These are phyloP conservation scores for Rotaria socialis DNA, from an alignment of 2,888 invertebrate genomes.

Conservation along the genomic window DNA sequence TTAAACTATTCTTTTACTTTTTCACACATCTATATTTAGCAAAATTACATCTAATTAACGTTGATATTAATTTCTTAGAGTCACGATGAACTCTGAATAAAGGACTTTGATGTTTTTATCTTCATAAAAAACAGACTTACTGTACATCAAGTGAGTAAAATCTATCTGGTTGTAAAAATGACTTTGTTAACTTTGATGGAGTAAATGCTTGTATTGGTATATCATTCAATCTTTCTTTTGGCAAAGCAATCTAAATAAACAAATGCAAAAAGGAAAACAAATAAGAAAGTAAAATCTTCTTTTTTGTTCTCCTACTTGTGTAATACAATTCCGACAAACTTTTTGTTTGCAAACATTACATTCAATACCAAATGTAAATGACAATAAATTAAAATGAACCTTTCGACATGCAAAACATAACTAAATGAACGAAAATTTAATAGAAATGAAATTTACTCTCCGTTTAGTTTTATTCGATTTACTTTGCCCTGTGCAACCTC, in stretches of 20 bases:
- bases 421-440: neutral
- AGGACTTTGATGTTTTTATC: too few relatives aligned
- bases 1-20: too few relatives aligned
- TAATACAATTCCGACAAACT: neutral
- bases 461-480: neutral
- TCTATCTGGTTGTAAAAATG: neutral
- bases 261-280: neutral
- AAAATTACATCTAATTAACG: too few relatives aligned
- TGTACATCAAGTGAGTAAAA: neutral
- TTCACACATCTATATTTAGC: too few relatives aligned
- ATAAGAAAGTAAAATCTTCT: neutral
- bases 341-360: constrained; percentile 15
- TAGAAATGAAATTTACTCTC: neutral
- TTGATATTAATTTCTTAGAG: too few relatives aligned
- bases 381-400: constrained; percentile 8
- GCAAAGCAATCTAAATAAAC: neutral
- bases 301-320: neutral
- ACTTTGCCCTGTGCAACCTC: constrained; percentile 30
- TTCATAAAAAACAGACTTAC: neutral
- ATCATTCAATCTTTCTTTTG: constrained; percentile 26
- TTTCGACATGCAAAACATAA: constrained; percentile 36
- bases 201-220: neutral
- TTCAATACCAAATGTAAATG: constrained; percentile 24
- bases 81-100: too few relatives aligned
- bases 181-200: constrained; percentile 8